Evolutionary conservation across 2,113 vertebrate genomes (phyloP), one percentile per base, ranked within the genome.

Genomic region (Vimba vimba): DNA sequence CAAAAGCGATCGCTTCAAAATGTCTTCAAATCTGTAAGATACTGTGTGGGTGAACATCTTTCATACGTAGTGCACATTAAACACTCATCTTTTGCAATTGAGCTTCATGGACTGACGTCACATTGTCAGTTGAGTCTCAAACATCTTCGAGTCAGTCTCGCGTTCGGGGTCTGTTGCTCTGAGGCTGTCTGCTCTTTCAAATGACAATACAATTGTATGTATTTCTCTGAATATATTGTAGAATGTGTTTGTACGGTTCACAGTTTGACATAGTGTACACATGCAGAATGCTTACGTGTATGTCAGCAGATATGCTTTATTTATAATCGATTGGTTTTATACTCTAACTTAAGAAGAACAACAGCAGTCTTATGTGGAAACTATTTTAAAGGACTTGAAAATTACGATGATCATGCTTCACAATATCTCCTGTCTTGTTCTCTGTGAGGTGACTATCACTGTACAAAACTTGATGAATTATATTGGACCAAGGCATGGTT

Each of bases 401-500:
- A 62, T 55, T 45, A 85, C 60, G 68, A 81, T 89, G 81, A 85
- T 87, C 62, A 57, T 76, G 57, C 88, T 90, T 83, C 88, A 89
- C 89, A 87, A 83, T 78, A 89, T 90, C 88, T 89, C 86, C 83
- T 92, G 91, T 92, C 89, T 87, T 91, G 91, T 92, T 91, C 87
- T 85, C 87, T 86, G 81, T 92, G 91, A 93, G 83, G 91, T 92
- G 88, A 89, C 87, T 87, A 91, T 91, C 84, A 89, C 84, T 93
- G 91, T 94, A 90, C 88, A 89, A 87, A 93, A 91, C 84, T 83
- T 85, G 84, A 89, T 86, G 50, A 90, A 90, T 89, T 86, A 86
- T 88, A 83, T 90, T 91, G 91, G 89, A 90, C 86, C 87, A 91
- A 86, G 91, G 88, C 91, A 89, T 90, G 91, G 91, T 93, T 89